Base-by-base conservation (phyloP, 2,797 vertebrate genomes). In the Girardinus metallicus region DNA sequence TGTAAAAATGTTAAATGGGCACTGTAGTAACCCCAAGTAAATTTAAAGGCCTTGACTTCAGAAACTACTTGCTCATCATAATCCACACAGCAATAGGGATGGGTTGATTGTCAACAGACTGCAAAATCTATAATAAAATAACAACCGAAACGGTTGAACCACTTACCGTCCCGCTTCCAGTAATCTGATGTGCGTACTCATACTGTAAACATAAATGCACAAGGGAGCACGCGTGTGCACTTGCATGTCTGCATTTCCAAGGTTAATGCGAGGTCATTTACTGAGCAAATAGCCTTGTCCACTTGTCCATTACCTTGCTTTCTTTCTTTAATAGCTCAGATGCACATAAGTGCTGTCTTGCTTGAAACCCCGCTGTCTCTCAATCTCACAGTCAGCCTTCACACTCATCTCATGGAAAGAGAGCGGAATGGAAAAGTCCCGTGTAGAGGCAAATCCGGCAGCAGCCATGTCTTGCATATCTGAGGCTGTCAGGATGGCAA, bases 221-320 rank as follows among this genome's bases (percentile, higher is more conserved):
- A 51, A 74, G n/a, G 31, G 62, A 75, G 75, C 29, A 39, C 44
- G n/a, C 5, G 7, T 75, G 75, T 49, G 53, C 34, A 15, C 72
- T 80, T 44, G 55, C 8, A 10, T 79, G 29, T 77, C 43, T 82
- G 46, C 60, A 21, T 77, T 13, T 73, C 72, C 60, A 39, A 76
- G 62, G 62, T 72, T 41, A 72, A 84, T 81, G 49, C 49, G 64
- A 86, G 74, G 47, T 73, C 41, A 53, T 76, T 90, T 85, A 91
- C 89, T 91, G 90, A 91, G 89, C 85, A 82, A 85, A 71, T 75
- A 80, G 44, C 74, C 74, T 81, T 26, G 26, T 41, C 26, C 75
- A 74, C 74, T 81, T 26, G 26, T 41, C 26, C 75, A 74, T 92
- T 87, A 85, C 74, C 84, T 49, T 85, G 78, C 44, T 75, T 74